Conservation (phyloP, 2,797 vertebrate genomes). For the Myotis pilosus region DNA sequence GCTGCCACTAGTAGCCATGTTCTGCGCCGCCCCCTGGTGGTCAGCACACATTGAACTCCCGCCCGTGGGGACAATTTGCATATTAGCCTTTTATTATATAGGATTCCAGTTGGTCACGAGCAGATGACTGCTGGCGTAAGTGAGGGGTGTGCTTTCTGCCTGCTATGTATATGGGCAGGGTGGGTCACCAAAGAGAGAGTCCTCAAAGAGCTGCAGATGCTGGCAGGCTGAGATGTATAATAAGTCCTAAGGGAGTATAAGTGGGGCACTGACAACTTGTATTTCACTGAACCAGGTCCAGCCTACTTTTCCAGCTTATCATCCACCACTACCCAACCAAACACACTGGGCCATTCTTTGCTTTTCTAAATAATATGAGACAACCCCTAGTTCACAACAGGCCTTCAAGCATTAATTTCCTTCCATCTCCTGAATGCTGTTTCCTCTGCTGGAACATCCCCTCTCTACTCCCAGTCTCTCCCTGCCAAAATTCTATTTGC, state of each 20-base stretch:
- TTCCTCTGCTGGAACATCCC: not conserved
- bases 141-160: not conserved
- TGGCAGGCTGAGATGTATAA: not conserved
- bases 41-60: no score
- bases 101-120: not conserved
- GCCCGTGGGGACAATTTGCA: no score
- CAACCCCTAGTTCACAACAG: not conserved
- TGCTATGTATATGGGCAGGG: not conserved
- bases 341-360: not conserved
- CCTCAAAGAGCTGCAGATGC: not conserved
- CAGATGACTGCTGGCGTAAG: not conserved
- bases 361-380: not conserved
- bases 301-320: not conserved
- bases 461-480: not conserved
- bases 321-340: not conserved
- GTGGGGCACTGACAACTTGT: not conserved
- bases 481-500: not conserved
- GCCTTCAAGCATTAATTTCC: not conserved
- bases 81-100: no score
- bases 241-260: not conserved
- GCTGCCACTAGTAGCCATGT: no score
- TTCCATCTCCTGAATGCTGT: not conserved
- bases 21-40: no score
- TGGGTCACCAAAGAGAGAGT: not conserved
- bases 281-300: not conserved